Evolutionary conservation across 2,888 invertebrate species (phyloP), one percentile per base, ranked within the genome.

Genomic region (Metopia argyrocephala): DNA sequence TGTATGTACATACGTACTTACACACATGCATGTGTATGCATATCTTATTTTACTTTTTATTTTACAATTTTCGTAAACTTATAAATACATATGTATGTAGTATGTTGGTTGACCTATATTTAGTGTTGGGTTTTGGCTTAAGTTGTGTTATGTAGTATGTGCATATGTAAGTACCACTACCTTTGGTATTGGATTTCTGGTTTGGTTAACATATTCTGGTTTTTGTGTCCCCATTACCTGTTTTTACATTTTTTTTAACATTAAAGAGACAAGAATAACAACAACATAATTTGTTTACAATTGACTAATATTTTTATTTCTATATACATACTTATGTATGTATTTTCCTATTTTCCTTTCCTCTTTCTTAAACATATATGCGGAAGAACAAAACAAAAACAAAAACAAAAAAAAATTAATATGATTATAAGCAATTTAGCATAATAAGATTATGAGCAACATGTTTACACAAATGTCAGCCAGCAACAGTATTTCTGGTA

Each of bases 51-150:
- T 27, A 23, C 2, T 9, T 62, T 62, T 71, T 21, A 71, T 54
- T n/a, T n/a, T n/a, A n/a, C n/a, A n/a, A n/a, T n/a, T n/a, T n/a
- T n/a, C n/a, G n/a, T n/a, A n/a, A n/a, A n/a, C n/a, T n/a, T n/a
- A n/a, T n/a, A n/a, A n/a, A n/a, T n/a, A n/a, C n/a, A n/a, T n/a
- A n/a, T n/a, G n/a, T n/a, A n/a, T n/a, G n/a, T n/a, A n/a, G n/a
- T n/a, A n/a, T n/a, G n/a, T n/a, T n/a, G n/a, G 48, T 65, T 74
- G 74, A 74, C 74, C 74, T 15, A 74, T 65, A 74, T 74, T 65
- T 50, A 31, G 31, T 31, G 12, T n/a, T n/a, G 3, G 2, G 5
- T 31, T 7, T 9, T 9, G 31, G 12, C 12, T 7, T 31, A 12
- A 3, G 6, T 31, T 9, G 6, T 31, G 31, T 31, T 31, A n/a